Conservation (phyloP, 2,113 vertebrate species). For the Chamaetylas fuelleborni region DNA sequence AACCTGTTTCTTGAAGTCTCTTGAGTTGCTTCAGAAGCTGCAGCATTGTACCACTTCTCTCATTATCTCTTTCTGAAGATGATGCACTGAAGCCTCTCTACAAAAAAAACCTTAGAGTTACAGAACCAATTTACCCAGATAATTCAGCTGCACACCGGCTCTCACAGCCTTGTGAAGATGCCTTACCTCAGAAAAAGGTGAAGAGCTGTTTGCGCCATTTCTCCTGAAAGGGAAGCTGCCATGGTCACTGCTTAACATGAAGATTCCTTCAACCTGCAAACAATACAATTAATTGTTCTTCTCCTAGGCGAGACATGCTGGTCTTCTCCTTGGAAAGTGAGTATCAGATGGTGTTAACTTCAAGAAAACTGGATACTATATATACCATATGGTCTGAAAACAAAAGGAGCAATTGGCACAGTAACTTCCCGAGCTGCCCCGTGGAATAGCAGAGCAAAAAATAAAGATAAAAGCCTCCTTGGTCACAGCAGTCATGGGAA, state of each 20-base stretch:
- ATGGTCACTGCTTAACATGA: neutral
- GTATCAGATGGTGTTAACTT: neutral
- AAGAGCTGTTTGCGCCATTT: neutral
- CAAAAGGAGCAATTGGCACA: neutral
- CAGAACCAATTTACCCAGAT: neutral
- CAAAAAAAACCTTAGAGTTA: neutral
- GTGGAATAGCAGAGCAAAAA: neutral
- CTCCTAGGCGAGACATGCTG: neutral
- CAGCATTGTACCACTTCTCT: neutral
- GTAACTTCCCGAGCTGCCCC: neutral
- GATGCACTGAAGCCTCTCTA: neutral
- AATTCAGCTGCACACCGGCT: neutral
- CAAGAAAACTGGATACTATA: neutral
- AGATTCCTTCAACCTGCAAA: neutral
- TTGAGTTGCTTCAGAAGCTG: neutral
- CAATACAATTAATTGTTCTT: neutral
- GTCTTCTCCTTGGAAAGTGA: neutral
- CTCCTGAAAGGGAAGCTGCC: neutral
- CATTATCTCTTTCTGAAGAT: neutral
- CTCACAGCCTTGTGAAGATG: neutral
- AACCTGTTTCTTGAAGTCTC: neutral
- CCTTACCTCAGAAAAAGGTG: rapidly evolving
- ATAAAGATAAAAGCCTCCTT: neutral
- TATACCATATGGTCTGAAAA: neutral
- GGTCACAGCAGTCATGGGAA: neutral